Conservation (phyloP, 2,797 vertebrate species). For the Thalassophryne amazonica region DNA sequence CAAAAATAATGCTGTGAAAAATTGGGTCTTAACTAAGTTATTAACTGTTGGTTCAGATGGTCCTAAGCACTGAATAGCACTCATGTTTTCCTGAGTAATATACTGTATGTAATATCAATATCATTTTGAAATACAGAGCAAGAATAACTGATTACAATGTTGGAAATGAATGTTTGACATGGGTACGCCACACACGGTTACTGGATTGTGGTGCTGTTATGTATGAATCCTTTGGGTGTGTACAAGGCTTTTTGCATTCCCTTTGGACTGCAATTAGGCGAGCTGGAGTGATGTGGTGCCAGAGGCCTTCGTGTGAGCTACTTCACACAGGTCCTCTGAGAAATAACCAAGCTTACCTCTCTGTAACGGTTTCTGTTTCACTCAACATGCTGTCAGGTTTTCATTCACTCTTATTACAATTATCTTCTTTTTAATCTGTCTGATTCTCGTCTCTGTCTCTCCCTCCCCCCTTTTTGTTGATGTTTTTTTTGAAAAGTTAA, state of each 20-base stretch:
- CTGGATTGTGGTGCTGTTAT: constrained; percentile 48
- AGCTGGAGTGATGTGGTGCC: constrained; percentile 73
- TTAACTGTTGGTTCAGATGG: no score
- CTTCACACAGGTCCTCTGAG: constrained; percentile 67
- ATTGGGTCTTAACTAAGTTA: no score
- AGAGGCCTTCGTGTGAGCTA: constrained; percentile 73
- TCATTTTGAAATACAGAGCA: constrained; percentile 9
- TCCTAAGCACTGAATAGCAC: not conserved
- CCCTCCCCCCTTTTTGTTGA: constrained; percentile 34
- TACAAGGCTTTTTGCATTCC: constrained; percentile 66
- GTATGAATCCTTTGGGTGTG: constrained; percentile 62
- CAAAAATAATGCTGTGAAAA: no score
- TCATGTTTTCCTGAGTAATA: constrained; percentile 8
- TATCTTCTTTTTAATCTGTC: constrained; percentile 11
- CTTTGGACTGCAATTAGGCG: constrained; percentile 73
- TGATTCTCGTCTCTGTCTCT: constrained; percentile 16
- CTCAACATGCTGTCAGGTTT: constrained; percentile 34
- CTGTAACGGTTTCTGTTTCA: constrained; percentile 49
- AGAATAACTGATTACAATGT: constrained; percentile 30
- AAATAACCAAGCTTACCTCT: constrained; percentile 69
- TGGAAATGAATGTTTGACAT: constrained; percentile 46
- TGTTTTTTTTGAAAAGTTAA: constrained; percentile 58
- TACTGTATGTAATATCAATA: constrained; percentile 18
- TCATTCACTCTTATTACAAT: constrained; percentile 16
- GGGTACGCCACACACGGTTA: constrained; percentile 52